These are phyloP conservation scores for Leuctra nigra DNA, from an alignment of 2,888 invertebrate species.

Conservation along the genomic window DNA sequence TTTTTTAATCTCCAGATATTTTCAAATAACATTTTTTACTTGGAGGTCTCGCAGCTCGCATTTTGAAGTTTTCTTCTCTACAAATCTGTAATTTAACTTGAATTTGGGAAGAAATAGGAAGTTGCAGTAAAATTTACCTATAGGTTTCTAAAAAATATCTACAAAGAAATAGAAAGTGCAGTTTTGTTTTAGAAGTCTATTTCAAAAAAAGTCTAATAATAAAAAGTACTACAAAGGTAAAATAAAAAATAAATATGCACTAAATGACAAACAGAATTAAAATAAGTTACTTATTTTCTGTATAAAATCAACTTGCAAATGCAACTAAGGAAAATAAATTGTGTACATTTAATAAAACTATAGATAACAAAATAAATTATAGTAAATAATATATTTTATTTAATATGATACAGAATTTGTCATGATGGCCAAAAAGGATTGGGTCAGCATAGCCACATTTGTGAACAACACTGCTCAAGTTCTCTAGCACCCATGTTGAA, in stretches of 20 bases:
- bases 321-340: slow-evolving; percentile 30
- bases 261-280: background rate
- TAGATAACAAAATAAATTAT: slow-evolving; percentile 11
- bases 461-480: background rate
- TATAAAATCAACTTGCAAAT: background rate
- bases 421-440: slow-evolving; percentile 11
- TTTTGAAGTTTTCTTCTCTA: too few relatives aligned
- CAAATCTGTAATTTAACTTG: too few relatives aligned
- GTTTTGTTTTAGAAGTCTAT: too few relatives aligned
- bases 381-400: slow-evolving; percentile 27
- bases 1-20: too few relatives aligned
- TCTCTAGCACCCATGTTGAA: slow-evolving; percentile 8
- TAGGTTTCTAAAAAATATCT: too few relatives aligned
- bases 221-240: too few relatives aligned
- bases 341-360: background rate
- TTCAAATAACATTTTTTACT: too few relatives aligned
- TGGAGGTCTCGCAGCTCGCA: too few relatives aligned
- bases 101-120: too few relatives aligned
- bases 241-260: background rate
- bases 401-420: slow-evolving; percentile 22
- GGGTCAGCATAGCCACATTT: slow-evolving; percentile 21
- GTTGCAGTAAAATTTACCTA: too few relatives aligned
- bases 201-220: too few relatives aligned
- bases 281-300: background rate
- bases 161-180: too few relatives aligned